Evolutionary conservation across 2,113 vertebrate species (phyloP).

Genomic region (Theristicus caerulescens): DNA sequence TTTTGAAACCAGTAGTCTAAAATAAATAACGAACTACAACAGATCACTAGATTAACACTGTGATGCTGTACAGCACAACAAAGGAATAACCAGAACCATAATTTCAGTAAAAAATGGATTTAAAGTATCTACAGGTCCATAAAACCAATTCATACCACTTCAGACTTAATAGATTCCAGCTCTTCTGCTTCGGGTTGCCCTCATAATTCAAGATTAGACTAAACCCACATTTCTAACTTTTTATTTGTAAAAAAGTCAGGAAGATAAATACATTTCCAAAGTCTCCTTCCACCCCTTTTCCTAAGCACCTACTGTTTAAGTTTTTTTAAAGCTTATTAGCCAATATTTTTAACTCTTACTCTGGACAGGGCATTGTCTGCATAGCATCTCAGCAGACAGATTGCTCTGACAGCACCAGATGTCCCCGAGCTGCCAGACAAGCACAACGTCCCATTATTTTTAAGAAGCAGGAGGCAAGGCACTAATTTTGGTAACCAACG

Average conservation of each 20-base stretch:
- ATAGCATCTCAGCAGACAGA: background rate
- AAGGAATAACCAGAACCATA: background rate
- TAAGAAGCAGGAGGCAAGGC: conserved; percentile 13
- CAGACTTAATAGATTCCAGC: background rate
- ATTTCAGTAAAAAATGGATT: background rate
- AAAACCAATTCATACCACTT: background rate
- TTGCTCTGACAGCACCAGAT: conserved; percentile 45
- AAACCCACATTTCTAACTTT: background rate
- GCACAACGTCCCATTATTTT: background rate
- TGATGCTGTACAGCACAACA: background rate
- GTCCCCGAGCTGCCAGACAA: background rate
- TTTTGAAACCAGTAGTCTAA: background rate
- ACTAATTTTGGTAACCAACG: conserved; percentile 1
- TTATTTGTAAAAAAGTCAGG: background rate
- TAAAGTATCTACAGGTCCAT: background rate
- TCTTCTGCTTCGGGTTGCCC: background rate
- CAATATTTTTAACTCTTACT: background rate
- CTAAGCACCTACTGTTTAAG: background rate
- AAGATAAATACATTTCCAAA: background rate
- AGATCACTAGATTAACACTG: background rate
- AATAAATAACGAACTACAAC: background rate
- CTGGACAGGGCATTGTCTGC: background rate
- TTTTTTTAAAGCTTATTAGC: background rate
- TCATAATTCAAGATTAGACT: background rate
- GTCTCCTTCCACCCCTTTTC: background rate